Percentiles rank a stretch among this genome's conserved stretches.
Evolutionary conservation across 2,888 invertebrate species (phyloP).

Genomic region (Cantharis nigra): DNA sequence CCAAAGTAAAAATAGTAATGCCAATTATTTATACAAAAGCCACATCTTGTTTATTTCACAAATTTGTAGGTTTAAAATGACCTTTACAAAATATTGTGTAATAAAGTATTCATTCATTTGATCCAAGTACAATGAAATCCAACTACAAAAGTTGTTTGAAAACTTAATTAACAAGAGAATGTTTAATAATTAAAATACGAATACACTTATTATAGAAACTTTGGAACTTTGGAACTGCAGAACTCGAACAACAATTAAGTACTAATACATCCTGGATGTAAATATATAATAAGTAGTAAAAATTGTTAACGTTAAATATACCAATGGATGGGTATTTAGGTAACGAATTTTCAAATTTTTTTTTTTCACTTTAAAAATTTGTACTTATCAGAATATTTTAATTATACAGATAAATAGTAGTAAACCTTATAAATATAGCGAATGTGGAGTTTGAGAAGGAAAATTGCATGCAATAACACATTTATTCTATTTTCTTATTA

Average conservation of each 20-base stretch:
- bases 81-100: slow-evolving; percentile 4
- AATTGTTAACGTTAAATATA: slow-evolving; percentile 13
- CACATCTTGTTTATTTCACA: slow-evolving; percentile 14
- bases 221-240: slow-evolving; percentile 10
- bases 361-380: slow-evolving; percentile 26
- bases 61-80: neutral
- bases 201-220: slow-evolving; percentile 12
- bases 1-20: slow-evolving; percentile 6
- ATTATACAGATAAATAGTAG: neutral
- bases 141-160: slow-evolving; percentile 27
- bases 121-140: slow-evolving; percentile 40
- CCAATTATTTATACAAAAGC: slow-evolving; percentile 19
- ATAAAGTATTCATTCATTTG: slow-evolving; percentile 8
- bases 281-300: slow-evolving; percentile 8
- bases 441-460: slow-evolving; percentile 4
- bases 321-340: neutral
- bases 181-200: neutral
- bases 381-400: slow-evolving; percentile 38
- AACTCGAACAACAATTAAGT: slow-evolving; percentile 15
- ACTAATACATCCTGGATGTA: slow-evolving; percentile 4
- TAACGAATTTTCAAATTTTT: slow-evolving; percentile 6
- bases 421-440: slow-evolving; percentile 8
- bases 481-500: slow-evolving; percentile 30
- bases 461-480: slow-evolving; percentile 38
- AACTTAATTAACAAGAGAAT: slow-evolving; percentile 5